A percentile compares a stretch with the other conserved stretches of the same genome.
Evolutionary conservation across 2,113 vertebrate genomes (phyloP).

Genomic region (Ivindomyrus marchei): DNA sequence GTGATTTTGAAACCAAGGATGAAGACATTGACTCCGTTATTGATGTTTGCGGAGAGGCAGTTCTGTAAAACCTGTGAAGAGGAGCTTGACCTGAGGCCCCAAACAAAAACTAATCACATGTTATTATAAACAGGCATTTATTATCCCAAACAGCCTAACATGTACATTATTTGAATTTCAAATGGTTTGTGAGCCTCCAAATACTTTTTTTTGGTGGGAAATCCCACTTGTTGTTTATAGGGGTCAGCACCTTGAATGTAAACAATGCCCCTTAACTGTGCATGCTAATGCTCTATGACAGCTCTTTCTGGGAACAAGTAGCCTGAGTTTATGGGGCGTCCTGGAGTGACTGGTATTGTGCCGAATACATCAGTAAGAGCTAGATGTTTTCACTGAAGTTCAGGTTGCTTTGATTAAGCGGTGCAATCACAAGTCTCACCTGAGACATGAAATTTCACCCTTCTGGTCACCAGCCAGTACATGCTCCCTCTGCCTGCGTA

Average conservation of each 20-base stretch:
- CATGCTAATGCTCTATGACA: neutral
- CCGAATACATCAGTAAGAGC: neutral
- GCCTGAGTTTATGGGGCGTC: neutral
- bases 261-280: neutral
- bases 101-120: neutral
- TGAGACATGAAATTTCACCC: neutral
- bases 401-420: neutral
- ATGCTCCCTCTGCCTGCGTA: neutral
- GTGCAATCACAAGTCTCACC: neutral
- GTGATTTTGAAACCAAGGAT: slow-evolving; percentile 40
- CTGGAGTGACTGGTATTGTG: neutral
- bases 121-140: neutral
- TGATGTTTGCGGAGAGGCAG: slow-evolving; percentile 43
- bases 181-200: neutral
- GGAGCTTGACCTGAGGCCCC: slow-evolving; percentile 8
- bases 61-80: slow-evolving; percentile 44
- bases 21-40: slow-evolving; percentile 35
- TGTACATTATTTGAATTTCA: neutral
- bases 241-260: neutral
- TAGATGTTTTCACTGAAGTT: neutral
- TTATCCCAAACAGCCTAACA: neutral
- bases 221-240: neutral
- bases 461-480: neutral
- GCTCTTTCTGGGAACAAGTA: neutral
- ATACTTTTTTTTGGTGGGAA: neutral